A percentile compares a stretch with the other conserved stretches of the same genome.
Evolutionary conservation across 2,113 vertebrate genomes (phyloP).

Genomic region (Rhinolophus ferrumequinum): DNA sequence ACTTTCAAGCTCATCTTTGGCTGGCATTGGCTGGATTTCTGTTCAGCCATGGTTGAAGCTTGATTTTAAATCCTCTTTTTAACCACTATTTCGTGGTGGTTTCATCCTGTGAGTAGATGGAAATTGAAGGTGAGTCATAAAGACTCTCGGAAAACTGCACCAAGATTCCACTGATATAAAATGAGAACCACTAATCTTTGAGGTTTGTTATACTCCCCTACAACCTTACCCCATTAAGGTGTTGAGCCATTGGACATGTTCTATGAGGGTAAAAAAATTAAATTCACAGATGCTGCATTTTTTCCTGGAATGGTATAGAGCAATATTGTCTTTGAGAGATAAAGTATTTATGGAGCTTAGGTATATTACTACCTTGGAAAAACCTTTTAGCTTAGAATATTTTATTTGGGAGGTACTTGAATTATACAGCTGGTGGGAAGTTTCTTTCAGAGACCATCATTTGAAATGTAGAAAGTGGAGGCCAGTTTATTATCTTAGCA

Average conservation of each 20-base stretch:
- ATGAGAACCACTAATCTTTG: background rate
- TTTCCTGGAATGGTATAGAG: background rate
- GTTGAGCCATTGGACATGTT: background rate
- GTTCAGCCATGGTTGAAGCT: slow-evolving; percentile 43
- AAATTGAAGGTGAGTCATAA: slow-evolving; percentile 56
- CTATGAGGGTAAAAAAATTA: background rate
- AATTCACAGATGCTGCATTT: background rate
- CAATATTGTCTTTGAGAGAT: background rate
- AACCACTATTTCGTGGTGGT: slow-evolving; percentile 60
- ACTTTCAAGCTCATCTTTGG: slow-evolving; percentile 35
- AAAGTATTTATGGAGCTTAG: background rate
- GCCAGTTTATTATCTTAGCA: slow-evolving; percentile 73
- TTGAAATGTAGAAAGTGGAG: slow-evolving; percentile 61
- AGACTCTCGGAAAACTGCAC: slow-evolving; percentile 8
- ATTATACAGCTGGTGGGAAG: background rate
- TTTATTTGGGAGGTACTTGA: background rate
- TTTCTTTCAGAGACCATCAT: background rate
- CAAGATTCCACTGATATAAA: background rate
- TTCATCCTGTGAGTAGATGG: slow-evolving; percentile 54
- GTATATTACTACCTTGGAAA: background rate
- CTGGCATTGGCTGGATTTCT: slow-evolving; percentile 48
- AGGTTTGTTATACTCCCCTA: background rate
- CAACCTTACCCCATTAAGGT: background rate
- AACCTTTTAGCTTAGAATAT: background rate
- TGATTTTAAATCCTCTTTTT: slow-evolving; percentile 54